Evolutionary conservation across 2,797 vertebrate genomes (phyloP), one percentile per base, ranked within the genome.

Genomic region (Cyprinella venusta): DNA sequence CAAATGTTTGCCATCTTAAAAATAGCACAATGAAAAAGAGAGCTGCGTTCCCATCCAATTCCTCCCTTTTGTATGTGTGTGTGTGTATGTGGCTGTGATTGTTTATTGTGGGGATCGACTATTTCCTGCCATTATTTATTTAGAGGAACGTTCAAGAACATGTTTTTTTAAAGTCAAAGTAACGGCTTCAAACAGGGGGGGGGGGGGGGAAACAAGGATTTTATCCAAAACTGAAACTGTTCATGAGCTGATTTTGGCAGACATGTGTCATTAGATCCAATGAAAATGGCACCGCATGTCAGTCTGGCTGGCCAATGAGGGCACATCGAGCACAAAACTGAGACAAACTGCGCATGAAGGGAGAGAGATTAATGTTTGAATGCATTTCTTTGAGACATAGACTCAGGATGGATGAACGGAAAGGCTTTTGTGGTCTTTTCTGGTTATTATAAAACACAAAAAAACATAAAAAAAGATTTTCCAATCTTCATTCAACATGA

Each of bases 81-180:
- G 87, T 75, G 90, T 91, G 30, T 71, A 82, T 89, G 86, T 42
- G 78, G 84, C 89, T 91, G 90, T 90, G 92, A 92, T 91, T 94
- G 92, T 94, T 93, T 93, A 93, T 93, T 92, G 92, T 93, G 91
- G 91, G 93, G 90, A 59, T 89, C 88, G 90, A 91, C 90, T 88
- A 90, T 91, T 94, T 93, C 93, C 93, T 93, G 91, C 79, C 90
- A 91, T 90, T 92, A 90, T 92, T 91, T 88, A 87, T 89, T 90
- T 91, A 81, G 83, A 90, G 86, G 52, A 52, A 76, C 12, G 26
- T 79, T 86, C 40, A 68, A 89, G 85, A 91, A 86, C 86, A 87
- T 88, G 67, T 71, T 81, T 74, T 81, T 74, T 83, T 59, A 81
- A 84, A 80, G 42, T 21, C 67, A 59, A 52, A 75, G 65, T 70